These are phyloP conservation scores for Lepus americanus DNA, from an alignment of 2,113 vertebrate species.

Conservation along the genomic window DNA sequence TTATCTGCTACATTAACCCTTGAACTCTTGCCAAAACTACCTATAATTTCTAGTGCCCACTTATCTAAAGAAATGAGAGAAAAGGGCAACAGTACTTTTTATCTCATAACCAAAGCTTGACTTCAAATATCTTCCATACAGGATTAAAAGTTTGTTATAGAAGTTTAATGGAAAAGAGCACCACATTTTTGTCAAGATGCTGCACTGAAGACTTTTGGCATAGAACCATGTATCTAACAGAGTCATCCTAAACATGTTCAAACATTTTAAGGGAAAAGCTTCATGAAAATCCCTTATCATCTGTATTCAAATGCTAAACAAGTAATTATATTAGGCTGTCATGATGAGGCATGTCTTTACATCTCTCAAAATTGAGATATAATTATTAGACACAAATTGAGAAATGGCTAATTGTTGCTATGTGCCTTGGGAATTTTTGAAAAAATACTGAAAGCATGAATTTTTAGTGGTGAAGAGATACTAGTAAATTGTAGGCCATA, in stretches of 20 bases:
- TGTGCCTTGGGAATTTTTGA: slow-evolving; percentile 1
- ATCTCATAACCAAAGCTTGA: slow-evolving; percentile 78
- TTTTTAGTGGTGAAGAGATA: slow-evolving; percentile 62
- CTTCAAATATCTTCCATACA: slow-evolving; percentile 76
- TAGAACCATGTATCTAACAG: slow-evolving; percentile 43
- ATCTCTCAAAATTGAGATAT: slow-evolving; percentile 2
- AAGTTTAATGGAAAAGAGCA: slow-evolving; percentile 75
- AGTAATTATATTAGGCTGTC: slow-evolving; percentile 52
- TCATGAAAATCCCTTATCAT: slow-evolving; percentile 66
- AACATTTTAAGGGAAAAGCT: slow-evolving; percentile 52
- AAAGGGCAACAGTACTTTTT: slow-evolving; percentile 81
- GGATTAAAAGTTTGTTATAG: slow-evolving; percentile 73
- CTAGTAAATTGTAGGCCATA: background rate
- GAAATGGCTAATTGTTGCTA: slow-evolving; percentile 36
- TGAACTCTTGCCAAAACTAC: slow-evolving; percentile 92
- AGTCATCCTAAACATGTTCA: slow-evolving; percentile 45
- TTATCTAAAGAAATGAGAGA: slow-evolving; percentile 87
- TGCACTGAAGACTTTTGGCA: slow-evolving; percentile 64
- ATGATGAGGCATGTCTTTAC: slow-evolving; percentile 33
- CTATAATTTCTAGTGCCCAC: slow-evolving; percentile 89
- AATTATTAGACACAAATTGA: slow-evolving; percentile 52
- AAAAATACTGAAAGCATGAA: slow-evolving; percentile 42
- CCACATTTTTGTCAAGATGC: slow-evolving; percentile 64
- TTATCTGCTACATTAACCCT: slow-evolving; percentile 93
- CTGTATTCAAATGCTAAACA: slow-evolving; percentile 58